Base-by-base conservation (phyloP, 2,888 invertebrate genomes). In the Julus scandinavius region DNA sequence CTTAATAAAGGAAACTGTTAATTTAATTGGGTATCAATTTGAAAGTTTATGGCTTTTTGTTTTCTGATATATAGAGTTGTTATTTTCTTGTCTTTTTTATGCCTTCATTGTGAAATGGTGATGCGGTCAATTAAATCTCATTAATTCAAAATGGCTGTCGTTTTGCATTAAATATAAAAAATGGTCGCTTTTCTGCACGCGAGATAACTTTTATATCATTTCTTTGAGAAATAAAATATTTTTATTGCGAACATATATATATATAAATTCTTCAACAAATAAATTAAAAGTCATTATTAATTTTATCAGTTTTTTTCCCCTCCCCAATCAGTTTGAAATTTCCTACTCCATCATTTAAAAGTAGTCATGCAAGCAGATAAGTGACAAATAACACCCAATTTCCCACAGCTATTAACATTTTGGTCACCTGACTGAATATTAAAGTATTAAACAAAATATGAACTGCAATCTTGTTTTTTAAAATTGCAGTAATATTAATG, bases 111-210 rank as follows among this genome's bases (percentile, higher is more conserved):
- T 38, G 15, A 80, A 80, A 80, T 80, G 80, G 80, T 38, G 80
- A 80, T 80, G 80, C 80, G 80, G 80, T 80, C 80, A 80, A 80
- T 80, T 80, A 80, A 40, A 80, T 80, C 80, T 80, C 80, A 80
- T 80, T 80, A 80, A 80, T 80, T 80, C 80, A 80, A 80, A 80
- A 80, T 80, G 38, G 80, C 15, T 40, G 38, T 40, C 80, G 80
- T 80, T 80, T 80, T 80, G 80, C 80, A 80, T 80, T 80, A 80
- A 80, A 80, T 80, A 80, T 80, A 80, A 80, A 80, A 80, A 80
- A 80, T 15, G 13, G 80, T 29, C 38, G 15, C 38, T 15, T 80
- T 80, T 80, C 80, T 29, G 80, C 80, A 80, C 80, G 80, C 80
- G 80, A 80, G 38, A 80, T 40, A 80, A 80, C 80, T 80, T 80